Base-by-base conservation (phyloP, 2,113 vertebrate species). In the Smithornis capensis region DNA sequence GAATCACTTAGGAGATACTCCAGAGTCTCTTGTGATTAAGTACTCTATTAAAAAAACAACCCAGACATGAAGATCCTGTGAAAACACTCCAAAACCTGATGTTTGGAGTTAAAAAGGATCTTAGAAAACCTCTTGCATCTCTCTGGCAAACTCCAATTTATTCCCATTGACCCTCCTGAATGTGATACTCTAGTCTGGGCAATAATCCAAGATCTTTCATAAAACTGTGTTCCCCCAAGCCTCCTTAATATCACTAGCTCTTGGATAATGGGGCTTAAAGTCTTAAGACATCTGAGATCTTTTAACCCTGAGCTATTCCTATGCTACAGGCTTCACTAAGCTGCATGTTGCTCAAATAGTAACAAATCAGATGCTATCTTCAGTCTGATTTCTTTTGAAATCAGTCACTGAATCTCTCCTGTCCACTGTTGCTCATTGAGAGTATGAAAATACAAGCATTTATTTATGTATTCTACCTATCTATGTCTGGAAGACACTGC, bases 11-110 rank as follows among this genome's bases (percentile, higher is more conserved):
- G 63, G 76, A 94, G 44, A 63, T 56, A 64, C 29, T 90, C 64
- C 56, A 45, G 22, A 47, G 52, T 57, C 56, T 93, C 65, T 68
- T 75, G 52, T 92, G 83, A 92, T 94, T 77, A 95, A 91, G 64
- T 64, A 71, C 60, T 44, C 52, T 90, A 86, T 93, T 95, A 95
- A 92, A 96, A 84, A 60, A 82, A 76, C 80, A 96, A 81, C 28
- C 37, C 65, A 84, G 76, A 88, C 4, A 2, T 53, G 65, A 86
- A 87, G 49, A 86, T 82, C 80, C 56, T 83, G n/a, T 69, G 68
- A 65, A 93, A 28, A 89, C 9, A 60, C 79, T 78, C 45, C 1
- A 6, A 95, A 90, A 65, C 18, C 67, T 83, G 86, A 89, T 40
- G 69, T 63, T 76, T 78, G 49, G 44, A 91, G 38, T 83, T 94